Percentiles rank a stretch among this genome's conserved stretches.
phyloP scores from a whole-genome alignment of 2,797 vertebrate species.

The Pseudochirops corinnae region DNA sequence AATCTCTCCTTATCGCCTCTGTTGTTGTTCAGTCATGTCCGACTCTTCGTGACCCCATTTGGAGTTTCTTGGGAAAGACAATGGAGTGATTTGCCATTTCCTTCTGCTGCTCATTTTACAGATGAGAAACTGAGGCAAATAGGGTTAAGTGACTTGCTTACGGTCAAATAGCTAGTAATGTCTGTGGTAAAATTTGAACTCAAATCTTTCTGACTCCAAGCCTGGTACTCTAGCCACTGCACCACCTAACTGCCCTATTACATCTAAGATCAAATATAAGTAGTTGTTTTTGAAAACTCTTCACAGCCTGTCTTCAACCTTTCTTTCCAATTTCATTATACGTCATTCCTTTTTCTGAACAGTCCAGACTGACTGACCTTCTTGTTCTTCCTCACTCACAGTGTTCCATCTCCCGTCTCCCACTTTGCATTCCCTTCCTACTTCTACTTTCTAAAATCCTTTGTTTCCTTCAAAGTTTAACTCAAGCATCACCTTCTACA shows the following conservation, averaged over 20 bases:
- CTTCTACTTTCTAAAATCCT: neutral
- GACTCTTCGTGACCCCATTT: neutral
- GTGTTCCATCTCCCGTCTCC: neutral
- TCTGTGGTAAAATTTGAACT: neutral
- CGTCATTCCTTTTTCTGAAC: neutral
- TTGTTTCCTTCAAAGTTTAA: neutral
- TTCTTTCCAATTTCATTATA: neutral
- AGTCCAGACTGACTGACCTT: neutral
- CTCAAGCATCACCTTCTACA: neutral
- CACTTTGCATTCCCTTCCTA: neutral
- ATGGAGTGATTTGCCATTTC: neutral
- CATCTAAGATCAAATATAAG: neutral
- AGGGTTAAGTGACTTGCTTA: neutral
- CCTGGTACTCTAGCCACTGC: neutral
- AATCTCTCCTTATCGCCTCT: neutral
- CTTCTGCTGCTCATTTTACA: neutral
- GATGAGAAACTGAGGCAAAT: neutral
- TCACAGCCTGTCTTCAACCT: neutral
- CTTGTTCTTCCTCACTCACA: neutral
- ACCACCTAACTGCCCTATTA: neutral
- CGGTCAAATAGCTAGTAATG: neutral
- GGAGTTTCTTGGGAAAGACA: neutral
- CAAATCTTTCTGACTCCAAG: neutral
- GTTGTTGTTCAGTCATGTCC: neutral
- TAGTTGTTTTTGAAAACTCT: neutral